Base-by-base conservation (phyloP, 2,888 invertebrate genomes). In the Lochmaea capreae region DNA sequence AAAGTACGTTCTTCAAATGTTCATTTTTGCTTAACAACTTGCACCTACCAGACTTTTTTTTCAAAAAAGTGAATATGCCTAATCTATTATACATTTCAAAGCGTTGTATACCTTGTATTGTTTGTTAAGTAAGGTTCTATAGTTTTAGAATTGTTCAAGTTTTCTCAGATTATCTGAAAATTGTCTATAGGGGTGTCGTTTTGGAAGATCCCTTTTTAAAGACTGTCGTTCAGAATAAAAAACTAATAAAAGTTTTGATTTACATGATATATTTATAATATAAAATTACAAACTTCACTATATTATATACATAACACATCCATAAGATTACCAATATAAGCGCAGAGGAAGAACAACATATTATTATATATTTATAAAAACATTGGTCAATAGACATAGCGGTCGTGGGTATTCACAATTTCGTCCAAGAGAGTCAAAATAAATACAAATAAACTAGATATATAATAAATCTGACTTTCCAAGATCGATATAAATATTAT, bases 371-470 rank as follows among this genome's bases (percentile, higher is more conserved):
- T 33, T 1, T 5, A 33, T 8, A 33, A 33, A 33, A 8, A 33
- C 71, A 73, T 71, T 43, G 63, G 76, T 76, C 78, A 82, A 81
- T 81, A 81, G 82, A 81, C 81, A 80, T 82, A 79, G 82, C 82
- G 81, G 80, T 82, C 79, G 75, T n/a, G n/a, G n/a, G n/a, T 77
- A 73, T 80, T 74, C 69, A 76, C 66, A 76, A 71, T 73, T 76
- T 73, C 71, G 72, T 75, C 43, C 72, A 76, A 72, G 57, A 59
- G 71, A 74, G 72, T 74, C 70, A 57, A 54, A 77, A 49, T 71
- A 71, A 49, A 69, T 42, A 75, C 67, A 71, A 76, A 78, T 78
- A 78, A 80, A 80, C 78, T 70, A 76, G 58, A 63, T 4, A 57
- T 61, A 67, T 39, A 71, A 49, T 10, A 26, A 59, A 52, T 54